Conservation (phyloP, 2,888 invertebrate genomes). For the Trachelus troglodyta region DNA sequence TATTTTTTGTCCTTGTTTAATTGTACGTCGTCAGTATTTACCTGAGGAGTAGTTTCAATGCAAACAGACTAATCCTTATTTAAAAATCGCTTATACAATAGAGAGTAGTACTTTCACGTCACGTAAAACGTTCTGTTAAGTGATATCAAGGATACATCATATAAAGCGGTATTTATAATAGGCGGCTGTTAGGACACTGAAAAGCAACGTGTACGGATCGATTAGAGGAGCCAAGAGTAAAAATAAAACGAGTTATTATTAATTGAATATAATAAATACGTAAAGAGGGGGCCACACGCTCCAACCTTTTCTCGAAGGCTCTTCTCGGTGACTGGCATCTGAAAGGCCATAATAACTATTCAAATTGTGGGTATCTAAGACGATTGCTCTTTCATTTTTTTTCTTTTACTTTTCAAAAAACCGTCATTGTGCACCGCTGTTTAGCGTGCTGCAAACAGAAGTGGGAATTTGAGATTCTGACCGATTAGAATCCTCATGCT, state of each 20-base stretch:
- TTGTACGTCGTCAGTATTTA: background rate
- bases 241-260: constrained; percentile 52
- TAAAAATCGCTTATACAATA: background rate
- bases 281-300: constrained; percentile 59
- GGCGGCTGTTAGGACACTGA: constrained; percentile 58
- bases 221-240: constrained; percentile 57
- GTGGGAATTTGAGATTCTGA: background rate
- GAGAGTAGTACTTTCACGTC: constrained; percentile 7
- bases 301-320: constrained; percentile 65
- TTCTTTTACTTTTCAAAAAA: background rate
- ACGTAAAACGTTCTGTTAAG: constrained; percentile 33
- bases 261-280: constrained; percentile 57
- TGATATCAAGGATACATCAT: constrained; percentile 31
- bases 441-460: background rate
- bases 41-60: background rate
- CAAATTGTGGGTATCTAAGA: constrained; percentile 44
- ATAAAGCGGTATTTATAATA: constrained; percentile 50
- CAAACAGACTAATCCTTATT: background rate
- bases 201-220: constrained; percentile 54
- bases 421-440: background rate
- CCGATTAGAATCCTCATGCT: background rate
- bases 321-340: constrained; percentile 65
- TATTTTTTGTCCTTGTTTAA: background rate
- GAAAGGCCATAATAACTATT: constrained; percentile 63
- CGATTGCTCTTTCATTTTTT: constrained; percentile 2